A percentile compares a stretch with the other conserved stretches of the same genome.
Evolutionary conservation across 2,113 vertebrate species (phyloP).

Genomic region (Bolborhynchus lineola): DNA sequence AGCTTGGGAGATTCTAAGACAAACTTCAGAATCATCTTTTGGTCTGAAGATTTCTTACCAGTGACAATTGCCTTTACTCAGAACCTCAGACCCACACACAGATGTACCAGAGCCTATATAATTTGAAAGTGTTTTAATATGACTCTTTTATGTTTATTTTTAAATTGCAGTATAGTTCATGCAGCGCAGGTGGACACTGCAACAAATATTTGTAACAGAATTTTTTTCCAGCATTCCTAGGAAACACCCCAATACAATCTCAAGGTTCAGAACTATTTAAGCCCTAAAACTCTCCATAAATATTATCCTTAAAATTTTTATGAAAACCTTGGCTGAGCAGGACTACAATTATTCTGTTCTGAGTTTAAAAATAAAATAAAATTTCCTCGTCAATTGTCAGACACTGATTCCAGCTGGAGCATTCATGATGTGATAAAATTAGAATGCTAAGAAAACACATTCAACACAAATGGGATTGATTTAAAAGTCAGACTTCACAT

Average conservation of each 20-base stretch:
- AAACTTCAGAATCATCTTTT: background rate
- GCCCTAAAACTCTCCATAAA: background rate
- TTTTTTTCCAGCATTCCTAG: background rate
- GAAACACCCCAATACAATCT: background rate
- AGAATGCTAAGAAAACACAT: constrained; percentile 62
- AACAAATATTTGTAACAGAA: background rate
- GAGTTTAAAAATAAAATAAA: constrained; percentile 63
- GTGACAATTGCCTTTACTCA: background rate
- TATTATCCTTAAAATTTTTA: constrained; percentile 17
- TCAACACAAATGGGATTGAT: constrained; percentile 46
- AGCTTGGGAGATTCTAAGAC: background rate
- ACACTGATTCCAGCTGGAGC: constrained; percentile 62
- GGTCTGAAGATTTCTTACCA: background rate
- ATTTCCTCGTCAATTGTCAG: constrained; percentile 55
- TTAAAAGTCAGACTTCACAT: constrained; percentile 66
- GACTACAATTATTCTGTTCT: constrained; percentile 16
- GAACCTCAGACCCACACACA: background rate
- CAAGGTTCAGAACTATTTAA: background rate
- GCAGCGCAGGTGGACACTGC: background rate
- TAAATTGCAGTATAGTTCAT: background rate
- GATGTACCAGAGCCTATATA: background rate
- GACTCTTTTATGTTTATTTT: background rate
- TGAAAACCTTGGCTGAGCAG: background rate
- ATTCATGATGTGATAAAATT: constrained; percentile 65
- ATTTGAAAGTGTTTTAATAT: background rate